A percentile compares a stretch with the other conserved stretches of the same genome.
Evolutionary conservation across 1,140 invertebrate genomes (phyloP).

Genomic region (Ectropis grisescens): DNA sequence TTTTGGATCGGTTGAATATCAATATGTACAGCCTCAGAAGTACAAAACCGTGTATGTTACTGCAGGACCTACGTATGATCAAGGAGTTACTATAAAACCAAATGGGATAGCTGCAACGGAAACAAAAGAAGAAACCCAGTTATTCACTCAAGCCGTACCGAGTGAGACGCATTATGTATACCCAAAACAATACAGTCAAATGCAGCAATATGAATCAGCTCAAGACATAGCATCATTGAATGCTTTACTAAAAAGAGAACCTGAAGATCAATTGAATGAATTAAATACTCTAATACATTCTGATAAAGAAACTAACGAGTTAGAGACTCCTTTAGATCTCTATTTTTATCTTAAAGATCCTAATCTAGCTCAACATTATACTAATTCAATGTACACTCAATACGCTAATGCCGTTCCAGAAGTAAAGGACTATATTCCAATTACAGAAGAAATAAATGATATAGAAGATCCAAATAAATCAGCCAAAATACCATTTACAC

Average conservation of each 20-base stretch:
- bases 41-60: slow-evolving; percentile 31
- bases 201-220: slow-evolving; percentile 29
- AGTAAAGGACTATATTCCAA: slow-evolving; percentile 49
- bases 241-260: slow-evolving; percentile 30
- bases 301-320: slow-evolving; percentile 11
- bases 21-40: slow-evolving; percentile 27
- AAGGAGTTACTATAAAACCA: slow-evolving; percentile 47
- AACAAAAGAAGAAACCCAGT: slow-evolving; percentile 13
- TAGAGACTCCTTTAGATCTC: slow-evolving; percentile 34
- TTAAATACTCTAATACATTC: slow-evolving; percentile 31
- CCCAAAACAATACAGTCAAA: slow-evolving; percentile 34
- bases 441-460: slow-evolving; percentile 59
- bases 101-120: slow-evolving; percentile 21
- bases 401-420: slow-evolving; percentile 18
- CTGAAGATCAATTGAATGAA: slow-evolving; percentile 34
- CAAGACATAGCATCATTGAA: slow-evolving; percentile 42
- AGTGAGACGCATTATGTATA: slow-evolving; percentile 31
- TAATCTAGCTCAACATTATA: neutral
- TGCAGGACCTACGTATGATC: slow-evolving; percentile 29
- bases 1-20: slow-evolving; percentile 38
- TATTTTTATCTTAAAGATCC: slow-evolving; percentile 43
- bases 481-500: slow-evolving; percentile 8
- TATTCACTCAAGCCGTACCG: slow-evolving; percentile 34
- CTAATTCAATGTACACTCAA: no score
- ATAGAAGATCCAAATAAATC: slow-evolving; percentile 34